phyloP scores from a whole-genome alignment of 2,797 vertebrate species.

The Notamacropus eugenii region DNA sequence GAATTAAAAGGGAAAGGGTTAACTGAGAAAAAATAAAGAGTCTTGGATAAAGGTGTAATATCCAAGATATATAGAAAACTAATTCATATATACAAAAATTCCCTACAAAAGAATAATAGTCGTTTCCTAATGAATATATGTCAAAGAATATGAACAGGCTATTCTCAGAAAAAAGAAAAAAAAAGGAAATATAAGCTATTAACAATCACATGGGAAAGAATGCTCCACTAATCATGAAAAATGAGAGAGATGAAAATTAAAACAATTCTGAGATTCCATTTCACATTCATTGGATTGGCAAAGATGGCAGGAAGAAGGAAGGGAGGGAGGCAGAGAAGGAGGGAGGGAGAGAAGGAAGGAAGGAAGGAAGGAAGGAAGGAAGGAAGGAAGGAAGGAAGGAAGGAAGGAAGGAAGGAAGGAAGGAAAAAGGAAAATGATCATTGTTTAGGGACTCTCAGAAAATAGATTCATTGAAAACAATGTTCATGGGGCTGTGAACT shows the following conservation, averaged over 20 bases:
- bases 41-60: background rate
- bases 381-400: too few species aligned
- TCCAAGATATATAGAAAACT: background rate
- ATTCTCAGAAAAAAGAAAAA: background rate
- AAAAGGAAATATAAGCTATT: background rate
- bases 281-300: background rate
- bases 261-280: background rate
- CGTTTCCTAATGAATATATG: background rate
- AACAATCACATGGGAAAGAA: background rate
- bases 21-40: background rate
- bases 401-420: too few species aligned
- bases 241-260: background rate
- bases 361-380: too few species aligned
- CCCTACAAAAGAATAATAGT: background rate
- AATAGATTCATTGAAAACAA: background rate
- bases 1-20: background rate
- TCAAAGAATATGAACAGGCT: background rate
- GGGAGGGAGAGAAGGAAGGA: too few species aligned
- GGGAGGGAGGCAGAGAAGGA: too few species aligned
- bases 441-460: background rate
- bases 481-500: background rate
- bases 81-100: background rate
- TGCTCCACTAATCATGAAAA: background rate
- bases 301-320: background rate
- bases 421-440: background rate